Evolutionary conservation across 2,113 vertebrate genomes (phyloP).

Genomic region (Nothocercus julius): DNA sequence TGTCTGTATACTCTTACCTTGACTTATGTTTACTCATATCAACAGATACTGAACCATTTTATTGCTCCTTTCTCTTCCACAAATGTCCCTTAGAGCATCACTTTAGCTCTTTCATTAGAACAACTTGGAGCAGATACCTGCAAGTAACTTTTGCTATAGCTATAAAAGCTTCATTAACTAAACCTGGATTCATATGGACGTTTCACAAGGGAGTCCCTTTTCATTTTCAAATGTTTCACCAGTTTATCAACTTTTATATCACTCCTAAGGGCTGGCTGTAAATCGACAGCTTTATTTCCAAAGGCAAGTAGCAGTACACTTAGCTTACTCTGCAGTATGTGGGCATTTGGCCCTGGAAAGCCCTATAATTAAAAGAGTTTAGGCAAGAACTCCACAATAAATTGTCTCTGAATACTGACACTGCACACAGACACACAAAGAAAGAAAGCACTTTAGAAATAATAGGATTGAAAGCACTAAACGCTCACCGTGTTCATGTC

Average conservation of each 20-base stretch:
- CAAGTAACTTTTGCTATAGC: not conserved
- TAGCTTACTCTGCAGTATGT: not conserved
- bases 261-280: not conserved
- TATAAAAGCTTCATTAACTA: constrained; percentile 30
- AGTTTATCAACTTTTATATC: not conserved
- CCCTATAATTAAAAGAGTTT: constrained; percentile 16
- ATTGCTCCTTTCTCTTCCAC: not conserved
- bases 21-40: not conserved
- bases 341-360: constrained; percentile 10
- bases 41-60: not conserved
- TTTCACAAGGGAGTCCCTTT: not conserved
- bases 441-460: constrained; percentile 45
- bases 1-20: not conserved
- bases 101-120: not conserved
- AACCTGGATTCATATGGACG: not conserved
- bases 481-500: not conserved
- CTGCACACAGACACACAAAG: not conserved
- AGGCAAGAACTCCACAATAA: not conserved
- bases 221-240: constrained; percentile 26
- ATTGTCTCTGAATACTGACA: not conserved
- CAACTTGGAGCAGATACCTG: not conserved
- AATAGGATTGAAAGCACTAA: constrained; percentile 50
- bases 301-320: not conserved
- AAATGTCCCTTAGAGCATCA: not conserved
- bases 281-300: constrained; percentile 14